Evolutionary conservation across 2,113 vertebrate genomes (phyloP).

Genomic region (Engystomops pustulosus): DNA sequence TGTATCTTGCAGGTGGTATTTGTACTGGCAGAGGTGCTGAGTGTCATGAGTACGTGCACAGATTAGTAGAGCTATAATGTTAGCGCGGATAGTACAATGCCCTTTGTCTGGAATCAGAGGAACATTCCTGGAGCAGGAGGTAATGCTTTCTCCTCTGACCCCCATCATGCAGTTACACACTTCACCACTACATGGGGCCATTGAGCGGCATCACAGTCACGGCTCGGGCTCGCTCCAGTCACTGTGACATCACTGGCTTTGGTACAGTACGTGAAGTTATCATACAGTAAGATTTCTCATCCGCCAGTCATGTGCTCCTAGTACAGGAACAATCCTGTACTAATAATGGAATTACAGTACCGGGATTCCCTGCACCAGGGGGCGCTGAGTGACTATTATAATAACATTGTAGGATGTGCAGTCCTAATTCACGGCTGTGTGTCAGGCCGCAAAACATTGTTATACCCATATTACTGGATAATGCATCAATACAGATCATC

Average conservation of each 20-base stretch:
- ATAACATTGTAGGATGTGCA: background rate
- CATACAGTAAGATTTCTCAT: background rate
- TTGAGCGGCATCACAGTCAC: background rate
- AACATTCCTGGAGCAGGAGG: background rate
- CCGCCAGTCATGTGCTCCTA: background rate
- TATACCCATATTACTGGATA: too few species aligned
- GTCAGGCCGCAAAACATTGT: too few species aligned
- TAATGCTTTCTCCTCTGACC: background rate
- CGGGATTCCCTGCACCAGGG: background rate
- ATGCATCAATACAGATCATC: too few species aligned
- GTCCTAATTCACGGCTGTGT: too few species aligned
- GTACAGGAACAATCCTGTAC: background rate
- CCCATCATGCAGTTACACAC: background rate
- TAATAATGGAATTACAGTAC: too few species aligned
- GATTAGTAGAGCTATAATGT: too few species aligned
- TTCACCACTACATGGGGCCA: background rate
- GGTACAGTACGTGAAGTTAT: background rate
- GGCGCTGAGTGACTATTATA: background rate
- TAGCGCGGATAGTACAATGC: too few species aligned
- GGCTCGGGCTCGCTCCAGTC: background rate
- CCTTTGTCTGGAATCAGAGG: too few species aligned
- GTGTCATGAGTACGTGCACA: too few species aligned
- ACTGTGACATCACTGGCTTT: background rate
- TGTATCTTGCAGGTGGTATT: too few species aligned
- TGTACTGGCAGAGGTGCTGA: too few species aligned